Conservation (phyloP, 2,113 vertebrate genomes). For the Ceyx margarethae region DNA sequence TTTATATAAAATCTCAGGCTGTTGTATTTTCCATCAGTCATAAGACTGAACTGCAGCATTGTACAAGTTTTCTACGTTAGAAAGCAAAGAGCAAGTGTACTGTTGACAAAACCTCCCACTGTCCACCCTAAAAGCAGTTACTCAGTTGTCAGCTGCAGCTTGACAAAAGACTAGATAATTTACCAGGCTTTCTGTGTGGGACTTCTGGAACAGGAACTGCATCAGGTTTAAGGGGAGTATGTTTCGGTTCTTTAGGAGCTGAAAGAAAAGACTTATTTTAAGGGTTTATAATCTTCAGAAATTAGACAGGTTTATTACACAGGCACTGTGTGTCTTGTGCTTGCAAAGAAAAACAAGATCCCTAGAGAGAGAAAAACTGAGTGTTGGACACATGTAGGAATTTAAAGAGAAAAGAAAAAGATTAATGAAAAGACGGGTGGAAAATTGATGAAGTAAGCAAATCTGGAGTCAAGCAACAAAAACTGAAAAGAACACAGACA, state of each 20-base stretch:
- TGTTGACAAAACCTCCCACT: not conserved
- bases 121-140: not conserved
- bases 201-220: conserved; percentile 24
- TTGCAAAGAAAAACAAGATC: not conserved
- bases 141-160: not conserved
- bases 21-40: not conserved
- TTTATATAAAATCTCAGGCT: not conserved
- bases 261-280: conserved; percentile 59
- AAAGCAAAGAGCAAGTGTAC: not conserved
- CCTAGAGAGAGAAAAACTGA: not conserved
- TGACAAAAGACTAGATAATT: conserved; percentile 50
- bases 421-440: not conserved
- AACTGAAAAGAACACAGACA: not conserved
- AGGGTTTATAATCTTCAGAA: not conserved
- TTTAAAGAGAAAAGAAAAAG: not conserved
- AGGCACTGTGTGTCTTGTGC: not conserved
- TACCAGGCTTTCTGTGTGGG: conserved; percentile 70
- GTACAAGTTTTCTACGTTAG: not conserved
- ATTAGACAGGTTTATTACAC: not conserved
- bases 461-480: not conserved
- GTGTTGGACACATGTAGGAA: not conserved
- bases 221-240: conserved; percentile 51
- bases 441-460: not conserved
- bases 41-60: not conserved
- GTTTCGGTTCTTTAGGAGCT: conserved; percentile 63